Conservation (phyloP, 1,140 invertebrate genomes). For the Achroia grisella region DNA sequence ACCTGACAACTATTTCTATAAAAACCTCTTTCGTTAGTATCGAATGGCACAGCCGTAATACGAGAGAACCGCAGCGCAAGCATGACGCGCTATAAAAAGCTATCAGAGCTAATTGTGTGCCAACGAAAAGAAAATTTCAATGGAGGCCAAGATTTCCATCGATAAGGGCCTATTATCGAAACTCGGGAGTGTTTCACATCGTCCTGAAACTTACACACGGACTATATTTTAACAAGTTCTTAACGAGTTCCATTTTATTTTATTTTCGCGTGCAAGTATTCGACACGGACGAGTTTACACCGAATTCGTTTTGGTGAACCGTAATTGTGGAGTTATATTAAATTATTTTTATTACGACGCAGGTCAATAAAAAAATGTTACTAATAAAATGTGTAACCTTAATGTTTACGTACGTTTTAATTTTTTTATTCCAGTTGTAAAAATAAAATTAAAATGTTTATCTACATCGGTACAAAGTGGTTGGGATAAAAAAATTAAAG, state of each 20-base stretch:
- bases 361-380: no score
- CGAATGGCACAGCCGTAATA: no score
- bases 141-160: conserved; percentile 38
- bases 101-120: conserved; percentile 61
- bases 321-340: no score
- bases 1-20: no score
- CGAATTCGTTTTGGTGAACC: neutral
- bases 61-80: conserved; percentile 11
- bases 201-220: conserved; percentile 30
- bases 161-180: conserved; percentile 57
- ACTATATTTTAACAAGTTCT: conserved; percentile 53
- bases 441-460: no score
- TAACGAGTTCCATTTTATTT: conserved; percentile 56
- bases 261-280: conserved; percentile 41
- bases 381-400: no score
- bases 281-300: conserved; percentile 4
- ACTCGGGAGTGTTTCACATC: conserved; percentile 36
- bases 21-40: no score
- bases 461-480: no score
- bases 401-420: no score
- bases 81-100: conserved; percentile 54
- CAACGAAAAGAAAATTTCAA: conserved; percentile 59
- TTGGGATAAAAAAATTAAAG: no score
- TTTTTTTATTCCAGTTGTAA: no score
- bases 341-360: no score